Evolutionary conservation across 2,888 invertebrate species (phyloP).

Genomic region (Ornithoptera alexandrae): DNA sequence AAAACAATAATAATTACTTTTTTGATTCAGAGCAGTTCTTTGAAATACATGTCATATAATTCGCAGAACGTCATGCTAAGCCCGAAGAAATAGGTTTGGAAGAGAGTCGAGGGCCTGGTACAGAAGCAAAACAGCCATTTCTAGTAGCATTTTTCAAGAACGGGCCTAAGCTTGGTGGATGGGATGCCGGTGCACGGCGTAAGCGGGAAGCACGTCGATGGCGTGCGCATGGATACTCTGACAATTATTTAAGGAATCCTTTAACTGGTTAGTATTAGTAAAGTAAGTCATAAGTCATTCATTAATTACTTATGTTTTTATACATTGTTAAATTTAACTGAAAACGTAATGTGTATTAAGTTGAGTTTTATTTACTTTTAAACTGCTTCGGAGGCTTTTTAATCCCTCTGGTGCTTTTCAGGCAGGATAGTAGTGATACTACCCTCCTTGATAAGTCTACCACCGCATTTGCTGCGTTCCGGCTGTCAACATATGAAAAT

Average conservation of each 20-base stretch:
- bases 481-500: too few relatives aligned
- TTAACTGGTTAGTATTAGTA: constrained; percentile 67
- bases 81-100: constrained; percentile 92
- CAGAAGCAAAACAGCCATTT: constrained; percentile 92
- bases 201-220: constrained; percentile 80
- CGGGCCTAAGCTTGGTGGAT: constrained; percentile 71
- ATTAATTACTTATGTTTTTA: too few relatives aligned
- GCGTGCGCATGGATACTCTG: constrained; percentile 72
- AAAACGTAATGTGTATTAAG: too few relatives aligned
- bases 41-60: background rate
- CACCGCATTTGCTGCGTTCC: too few relatives aligned
- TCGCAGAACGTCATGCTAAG: constrained; percentile 86
- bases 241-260: constrained; percentile 78
- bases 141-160: constrained; percentile 93
- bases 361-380: too few relatives aligned
- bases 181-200: constrained; percentile 79
- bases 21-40: background rate
- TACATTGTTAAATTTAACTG: too few relatives aligned
- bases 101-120: constrained; percentile 81
- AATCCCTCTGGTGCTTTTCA: too few relatives aligned
- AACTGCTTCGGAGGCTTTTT: too few relatives aligned
- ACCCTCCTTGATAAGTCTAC: too few relatives aligned
- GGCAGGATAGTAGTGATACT: too few relatives aligned
- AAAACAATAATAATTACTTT: background rate
- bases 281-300: background rate